Base-by-base conservation (phyloP, 2,797 vertebrate species). In the Microctenopoma stevenorrisi region DNA sequence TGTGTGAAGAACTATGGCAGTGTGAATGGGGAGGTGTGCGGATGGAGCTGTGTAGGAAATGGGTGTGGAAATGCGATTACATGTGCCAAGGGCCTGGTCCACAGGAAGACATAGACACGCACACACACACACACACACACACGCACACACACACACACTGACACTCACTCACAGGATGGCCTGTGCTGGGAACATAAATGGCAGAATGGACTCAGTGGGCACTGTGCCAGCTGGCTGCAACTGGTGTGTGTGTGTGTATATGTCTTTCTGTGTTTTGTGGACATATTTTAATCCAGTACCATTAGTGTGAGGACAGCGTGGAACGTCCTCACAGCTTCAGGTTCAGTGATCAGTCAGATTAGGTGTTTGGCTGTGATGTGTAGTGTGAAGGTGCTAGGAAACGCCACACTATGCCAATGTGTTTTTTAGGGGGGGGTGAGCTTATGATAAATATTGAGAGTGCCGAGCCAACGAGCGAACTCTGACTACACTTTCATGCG, bases 201-300 rank as follows among this genome's bases (percentile, higher is more conserved):
- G 70, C 57, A 76, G 66, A 86, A 78, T 67, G 67, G 79, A 82
- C 52, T 64, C 62, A 43, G 60, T 56, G 44, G 85, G 79, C 79
- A 51, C 18, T 4, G n/a, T 73, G 81, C 87, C 89, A 87, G 65
- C 53, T 68, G 66, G 79, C 74, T 66, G 61, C 66, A 81, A 60
- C 25, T 44, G 8, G n/a, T 81, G 52, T 74, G 52, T 69, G 54
- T 71, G 50, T 72, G 33, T 61, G 44, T 54, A 53, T 28, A 46
- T 62, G 26, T 51, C 47, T 38, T 16, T 62, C 11, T 60, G 43
- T 59, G 44, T 55, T 28, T 30, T 57, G 46, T 54, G 16, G 42
- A 43, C 42, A 43, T 16, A n/a, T 46, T 2, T n/a, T 16, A 46
- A n/a, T 7, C 8, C 5, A 7, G 9, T 16, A 7, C 12, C 3